Base-by-base conservation (phyloP, 2,797 vertebrate genomes). In the Sebastes diploproa region DNA sequence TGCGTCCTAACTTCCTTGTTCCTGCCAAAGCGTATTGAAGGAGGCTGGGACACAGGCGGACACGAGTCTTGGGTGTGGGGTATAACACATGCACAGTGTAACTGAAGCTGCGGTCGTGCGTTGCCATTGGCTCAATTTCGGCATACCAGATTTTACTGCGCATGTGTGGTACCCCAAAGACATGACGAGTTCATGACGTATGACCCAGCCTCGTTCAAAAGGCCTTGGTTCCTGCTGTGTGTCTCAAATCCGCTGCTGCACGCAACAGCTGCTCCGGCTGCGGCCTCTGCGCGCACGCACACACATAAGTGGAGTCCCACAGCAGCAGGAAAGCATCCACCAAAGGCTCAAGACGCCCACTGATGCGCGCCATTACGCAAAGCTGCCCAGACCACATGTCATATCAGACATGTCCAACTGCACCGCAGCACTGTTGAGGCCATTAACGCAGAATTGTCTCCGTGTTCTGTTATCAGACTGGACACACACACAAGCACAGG, bases 251-350 rank as follows among this genome's bases (percentile, higher is more conserved):
- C 50, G 69, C 90, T 58, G 72, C 88, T 90, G 76, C 75, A 1
- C 1, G 20, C 50, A 88, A 89, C 93, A 95, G 90, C 92, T 93
- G 90, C 86, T 85, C 78, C 14, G 27, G 78, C 78, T 4, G 54
- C 61, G 38, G 38, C 38, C 38, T 42, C 14, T 42, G 38, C 5
- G 22, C 22, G 2, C 61, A 46, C 52, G 7, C 64, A 38, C 70
- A 42, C 61, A 55, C 67, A 60, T 6, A 25, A 46, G 66, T 30
- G 56, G 70, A 80, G 72, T 56, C 60, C 74, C 77, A 67, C 71
- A 56, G 75, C 75, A 64, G 72, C 77, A 77, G 80, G 61, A 70
- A 71, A 54, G 38, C 80, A 27, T 79, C 79, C 74, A 81, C 61
- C 16, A 61, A 54, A 60, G 60, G 77, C 80, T 81, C 59, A 38